phyloP scores from a whole-genome alignment of 2,113 vertebrate species.

The Gobius niger region DNA sequence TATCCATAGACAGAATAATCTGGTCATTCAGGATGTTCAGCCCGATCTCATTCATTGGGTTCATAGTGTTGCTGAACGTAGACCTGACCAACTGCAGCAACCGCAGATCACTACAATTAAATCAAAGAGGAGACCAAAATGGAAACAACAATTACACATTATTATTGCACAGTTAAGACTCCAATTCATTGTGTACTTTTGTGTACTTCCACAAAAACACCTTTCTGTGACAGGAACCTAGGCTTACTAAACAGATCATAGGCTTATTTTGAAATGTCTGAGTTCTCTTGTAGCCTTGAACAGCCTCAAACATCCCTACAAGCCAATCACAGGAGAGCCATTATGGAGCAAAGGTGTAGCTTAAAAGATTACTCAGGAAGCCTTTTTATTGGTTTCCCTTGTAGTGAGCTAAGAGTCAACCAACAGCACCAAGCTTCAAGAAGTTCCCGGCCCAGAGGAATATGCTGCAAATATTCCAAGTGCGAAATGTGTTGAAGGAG shows the following conservation, averaged over 20 bases:
- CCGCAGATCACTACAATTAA: too few species aligned
- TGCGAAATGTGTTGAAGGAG: constrained; percentile 11
- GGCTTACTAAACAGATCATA: constrained; percentile 46
- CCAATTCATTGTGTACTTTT: not conserved
- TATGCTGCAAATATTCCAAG: constrained; percentile 29
- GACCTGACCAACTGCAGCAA: too few species aligned
- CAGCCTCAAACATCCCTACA: constrained; percentile 45
- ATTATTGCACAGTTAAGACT: not conserved
- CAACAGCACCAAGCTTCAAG: constrained; percentile 22
- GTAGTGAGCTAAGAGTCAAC: constrained; percentile 51
- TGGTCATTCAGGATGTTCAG: too few species aligned
- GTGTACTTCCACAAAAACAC: not conserved
- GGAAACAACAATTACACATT: too few species aligned
- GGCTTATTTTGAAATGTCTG: constrained; percentile 57
- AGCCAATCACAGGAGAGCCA: constrained; percentile 55
- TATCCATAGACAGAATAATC: too few species aligned
- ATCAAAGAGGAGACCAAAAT: too few species aligned
- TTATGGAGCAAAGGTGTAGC: constrained; percentile 63
- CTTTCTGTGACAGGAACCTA: constrained; percentile 23
- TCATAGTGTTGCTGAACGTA: too few species aligned
- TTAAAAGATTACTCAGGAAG: constrained; percentile 64
- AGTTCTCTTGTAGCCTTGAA: constrained; percentile 47
- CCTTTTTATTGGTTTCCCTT: constrained; percentile 53
- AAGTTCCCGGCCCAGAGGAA: constrained; percentile 22
- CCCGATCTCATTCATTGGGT: too few species aligned